Evolutionary conservation across 2,888 invertebrate genomes (phyloP), one percentile per base, ranked within the genome.

Genomic region (Phengaris alcon): DNA sequence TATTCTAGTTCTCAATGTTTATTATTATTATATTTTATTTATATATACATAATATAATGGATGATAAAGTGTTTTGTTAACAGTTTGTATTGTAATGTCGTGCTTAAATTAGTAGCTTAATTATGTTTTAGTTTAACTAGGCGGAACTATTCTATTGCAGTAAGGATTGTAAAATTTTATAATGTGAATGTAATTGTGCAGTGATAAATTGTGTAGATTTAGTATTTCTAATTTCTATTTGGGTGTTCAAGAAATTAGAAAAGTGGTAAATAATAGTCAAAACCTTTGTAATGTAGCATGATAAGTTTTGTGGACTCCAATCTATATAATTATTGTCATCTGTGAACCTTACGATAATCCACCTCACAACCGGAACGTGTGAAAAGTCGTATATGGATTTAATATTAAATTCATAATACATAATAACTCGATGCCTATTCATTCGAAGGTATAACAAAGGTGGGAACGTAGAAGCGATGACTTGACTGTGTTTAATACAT

Each of bases 361-460:
- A 10, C 10, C 22, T 35, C 22, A 35, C 12, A 64, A 64, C 5
- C 22, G 59, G 22, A 64, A 10, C 35, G 35, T 64, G 59, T 64
- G 35, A 64, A 64, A 64, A 64, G 35, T 35, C 59, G 59, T 64
- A 64, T 64, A 64, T 64, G 59, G 59, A 35, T 64, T 64, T 64
- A 35, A 64, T 64, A 64, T 64, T 64, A 35, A 64, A 35, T 64
- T 10, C 22, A 22, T 15, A n/a, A 35, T 35, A 57, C 15, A 64
- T 35, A 59, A 59, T 59, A 64, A 22, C 59, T 35, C 59, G 59
- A 64, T 35, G 59, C 9, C 10, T 64, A 22, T 35, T 64, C 12
- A 35, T 64, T 64, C 59, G 35, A 12, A 35, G 35, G 59, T 64
- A 35, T 64, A 64, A 64, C 35, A 64, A 64, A 64, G 59, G 35